phyloP scores from a whole-genome alignment of 2,888 invertebrate species.

The Punctoribates punctum region DNA sequence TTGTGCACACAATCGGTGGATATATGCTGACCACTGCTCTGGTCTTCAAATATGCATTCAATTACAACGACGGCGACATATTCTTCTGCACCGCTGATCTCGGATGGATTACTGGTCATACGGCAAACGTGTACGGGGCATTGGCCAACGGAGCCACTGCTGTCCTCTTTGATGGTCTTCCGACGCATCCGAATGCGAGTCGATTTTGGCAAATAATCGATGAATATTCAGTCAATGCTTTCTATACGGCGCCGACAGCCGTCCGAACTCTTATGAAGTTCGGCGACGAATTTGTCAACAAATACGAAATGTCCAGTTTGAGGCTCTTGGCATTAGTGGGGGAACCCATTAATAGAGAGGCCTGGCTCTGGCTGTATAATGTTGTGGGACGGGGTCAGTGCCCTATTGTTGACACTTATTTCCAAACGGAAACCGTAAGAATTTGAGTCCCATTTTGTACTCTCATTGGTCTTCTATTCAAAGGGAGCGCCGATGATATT shows the following conservation, averaged over 20 bases:
- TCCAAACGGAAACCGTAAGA: slow-evolving; percentile 91
- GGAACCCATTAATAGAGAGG: slow-evolving; percentile 97
- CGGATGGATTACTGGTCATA: slow-evolving; percentile 82
- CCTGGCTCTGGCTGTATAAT: slow-evolving; percentile 90
- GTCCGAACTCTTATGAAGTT: slow-evolving; percentile 93
- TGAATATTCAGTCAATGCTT: slow-evolving; percentile 90
- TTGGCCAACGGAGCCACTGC: slow-evolving; percentile 88
- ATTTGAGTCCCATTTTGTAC: background rate
- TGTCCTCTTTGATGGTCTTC: slow-evolving; percentile 93
- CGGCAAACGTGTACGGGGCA: slow-evolving; percentile 89
- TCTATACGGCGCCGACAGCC: slow-evolving; percentile 98
- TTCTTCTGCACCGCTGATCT: slow-evolving; percentile 92
- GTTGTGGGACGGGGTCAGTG: slow-evolving; percentile 56
- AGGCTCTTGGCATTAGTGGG: slow-evolving; percentile 93
- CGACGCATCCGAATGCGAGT: slow-evolving; percentile 87
- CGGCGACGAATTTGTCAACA: slow-evolving; percentile 75
- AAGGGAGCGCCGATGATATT: slow-evolving; percentile 90
- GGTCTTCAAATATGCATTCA: slow-evolving; percentile 93
- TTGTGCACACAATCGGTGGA: slow-evolving; percentile 89
- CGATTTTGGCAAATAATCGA: slow-evolving; percentile 89
- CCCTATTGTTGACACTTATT: slow-evolving; percentile 96
- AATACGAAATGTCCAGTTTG: slow-evolving; percentile 64
- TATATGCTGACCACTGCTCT: slow-evolving; percentile 89
- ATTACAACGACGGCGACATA: slow-evolving; percentile 59
- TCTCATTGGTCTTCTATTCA: background rate